Evolutionary conservation across 2,113 vertebrate genomes (phyloP), one percentile per base, ranked within the genome.

Genomic region (Sorex fumeus): DNA sequence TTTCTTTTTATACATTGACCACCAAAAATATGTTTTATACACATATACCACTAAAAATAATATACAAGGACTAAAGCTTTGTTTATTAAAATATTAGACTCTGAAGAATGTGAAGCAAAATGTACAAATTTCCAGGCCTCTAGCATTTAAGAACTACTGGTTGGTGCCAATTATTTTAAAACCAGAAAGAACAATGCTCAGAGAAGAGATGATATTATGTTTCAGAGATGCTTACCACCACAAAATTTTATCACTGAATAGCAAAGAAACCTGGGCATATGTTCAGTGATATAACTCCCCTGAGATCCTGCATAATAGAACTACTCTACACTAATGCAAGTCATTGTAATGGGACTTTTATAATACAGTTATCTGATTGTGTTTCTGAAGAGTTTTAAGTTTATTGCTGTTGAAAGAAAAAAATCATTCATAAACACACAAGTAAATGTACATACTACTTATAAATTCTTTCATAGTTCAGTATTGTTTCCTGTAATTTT

Each of bases 81-180:
- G 27, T 77, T 90, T 12, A 74, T 27, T 91, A 28, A 91, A 91
- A 85, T 89, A 40, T 93, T 82, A 64, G 57, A 77, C 62, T 77
- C 21, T 50, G 70, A 91, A 74, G 5, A 27, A 79, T 28, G 9
- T 32, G 32, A 70, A 83, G 69, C 18, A 93, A 95, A 93, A 76
- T 45, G 5, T 43, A 71, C 25, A 83, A 76, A 25, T 94, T 90
- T 60, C 6, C 32, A 64, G 88, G 85, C 50, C 32, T 88, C 27
- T 93, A 47, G 43, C 16, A 95, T 74, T 88, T 85, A 81, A 91
- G 3, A 79, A 79, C 79, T 75, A 57, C 60, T 80, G 89, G 47
- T 79, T 69, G 84, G 90, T 50, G 28, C 36, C 83, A 92, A 80
- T 92, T 94, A 76, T 83, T 86, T 92, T 87, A 82, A 90, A 96